Base-by-base conservation (phyloP, 2,113 vertebrate genomes). In the Chinchilla lanigera region DNA sequence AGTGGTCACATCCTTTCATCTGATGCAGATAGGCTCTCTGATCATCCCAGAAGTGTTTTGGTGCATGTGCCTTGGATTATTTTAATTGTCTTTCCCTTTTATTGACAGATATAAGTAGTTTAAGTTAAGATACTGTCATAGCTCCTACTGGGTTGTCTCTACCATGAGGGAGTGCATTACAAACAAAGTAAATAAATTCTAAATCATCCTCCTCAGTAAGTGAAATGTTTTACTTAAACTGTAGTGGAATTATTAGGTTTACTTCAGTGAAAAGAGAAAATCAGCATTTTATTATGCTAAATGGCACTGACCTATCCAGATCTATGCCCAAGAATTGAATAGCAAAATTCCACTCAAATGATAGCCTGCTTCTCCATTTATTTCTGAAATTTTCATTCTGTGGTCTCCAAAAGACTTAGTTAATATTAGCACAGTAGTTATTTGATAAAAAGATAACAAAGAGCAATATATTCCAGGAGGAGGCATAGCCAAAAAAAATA, bases 31-130 rank as follows among this genome's bases (percentile, higher is more conserved):
- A 88, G 82, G 41, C 83, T 96, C 12, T 84, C 80, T 95, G 96
- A 94, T 97, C 88, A 90, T 28, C 73, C 81, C 86, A 93, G 44
- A 97, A 96, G 73, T 86, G 28, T 97, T 98, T 96, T 90, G 69
- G 92, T 38, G 97, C 89, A 88, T 89, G 93, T 87, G 30, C 0
- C 35, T 98, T 97, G 95, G 58, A 89, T 97, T 97, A 90, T 96
- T 98, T 98, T 97, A 97, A 98, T 97, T 94, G 89, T 97, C 97
- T 60, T 60, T 96, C 77, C 58, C 16, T 77, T 86, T 38, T 94
- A 84, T 26, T 95, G 65, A 92, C 1, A 90, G 92, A 0, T 93
- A 97, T 96, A 19, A 60, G 71, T 83, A 44, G 22, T 85, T 97
- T 96, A 95, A 84, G 52, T 95, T 95, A 93, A 94, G 65, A 93